Conservation (phyloP, 2,113 vertebrate species). For the Azemiops feae region DNA sequence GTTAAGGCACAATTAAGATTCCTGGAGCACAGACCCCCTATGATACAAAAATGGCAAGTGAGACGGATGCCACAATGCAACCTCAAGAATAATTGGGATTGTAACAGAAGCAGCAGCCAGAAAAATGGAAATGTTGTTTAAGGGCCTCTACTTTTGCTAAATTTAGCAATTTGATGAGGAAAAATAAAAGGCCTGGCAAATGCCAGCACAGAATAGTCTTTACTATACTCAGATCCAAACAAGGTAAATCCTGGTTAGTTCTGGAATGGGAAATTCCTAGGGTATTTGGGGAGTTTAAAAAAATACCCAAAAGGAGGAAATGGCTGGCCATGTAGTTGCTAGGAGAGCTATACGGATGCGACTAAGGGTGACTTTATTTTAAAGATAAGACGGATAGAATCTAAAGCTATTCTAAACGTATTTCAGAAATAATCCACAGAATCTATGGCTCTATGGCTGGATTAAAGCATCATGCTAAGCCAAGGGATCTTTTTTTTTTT, state of each 20-base stretch:
- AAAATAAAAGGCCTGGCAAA: background rate
- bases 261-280: background rate
- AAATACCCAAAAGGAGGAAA: background rate
- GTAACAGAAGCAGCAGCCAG: fast-evolving
- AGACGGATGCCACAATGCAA: background rate
- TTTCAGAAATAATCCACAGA: background rate
- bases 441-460: background rate
- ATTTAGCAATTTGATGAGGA: constrained; percentile 5
- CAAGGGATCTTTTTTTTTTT: background rate
- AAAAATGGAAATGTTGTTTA: constrained; percentile 7
- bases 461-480: background rate
- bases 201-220: background rate
- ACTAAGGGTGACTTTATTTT: background rate
- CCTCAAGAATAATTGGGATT: constrained; percentile 21
- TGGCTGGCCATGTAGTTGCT: background rate
- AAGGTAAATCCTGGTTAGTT: background rate
- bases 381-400: background rate
- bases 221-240: background rate
- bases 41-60: fast-evolving
- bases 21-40: constrained; percentile 25
- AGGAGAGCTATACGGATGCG: background rate
- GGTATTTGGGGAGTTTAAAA: background rate
- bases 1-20: constrained; percentile 13
- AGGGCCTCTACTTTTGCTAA: background rate
- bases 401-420: background rate